These are phyloP conservation scores for Idaea dimidiata DNA, from an alignment of 2,888 invertebrate genomes.

Conservation along the genomic window DNA sequence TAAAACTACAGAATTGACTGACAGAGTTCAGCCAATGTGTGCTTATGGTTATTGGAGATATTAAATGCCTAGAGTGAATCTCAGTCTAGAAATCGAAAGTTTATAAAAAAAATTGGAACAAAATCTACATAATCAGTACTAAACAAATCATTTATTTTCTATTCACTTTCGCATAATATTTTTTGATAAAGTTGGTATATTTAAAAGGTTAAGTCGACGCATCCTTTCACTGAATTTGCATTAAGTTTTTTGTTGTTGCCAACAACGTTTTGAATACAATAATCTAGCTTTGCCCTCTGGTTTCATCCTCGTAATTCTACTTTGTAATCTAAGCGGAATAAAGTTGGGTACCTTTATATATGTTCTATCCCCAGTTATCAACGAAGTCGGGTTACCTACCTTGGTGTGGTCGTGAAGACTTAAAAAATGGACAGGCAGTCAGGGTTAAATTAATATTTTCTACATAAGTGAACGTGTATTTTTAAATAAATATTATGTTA, in stretches of 20 bases:
- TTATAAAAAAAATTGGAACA: not conserved
- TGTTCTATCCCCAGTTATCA: too few species aligned
- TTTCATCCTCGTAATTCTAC: not conserved
- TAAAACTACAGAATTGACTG: too few species aligned
- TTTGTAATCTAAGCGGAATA: too few species aligned
- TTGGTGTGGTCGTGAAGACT: too few species aligned
- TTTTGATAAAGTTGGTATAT: conserved; percentile 2
- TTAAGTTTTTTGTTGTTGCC: conserved; percentile 34
- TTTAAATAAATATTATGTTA: too few species aligned
- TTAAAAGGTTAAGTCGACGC: conserved; percentile 30
- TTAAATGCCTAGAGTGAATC: not conserved
- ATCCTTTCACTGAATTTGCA: conserved; percentile 56
- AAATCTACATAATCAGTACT: conserved; percentile 13
- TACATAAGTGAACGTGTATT: too few species aligned
- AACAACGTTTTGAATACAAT: not conserved
- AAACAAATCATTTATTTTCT: conserved; percentile 8
- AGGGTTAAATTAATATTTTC: too few species aligned
- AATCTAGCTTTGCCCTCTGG: conserved; percentile 11
- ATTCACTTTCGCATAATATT: conserved; percentile 34
- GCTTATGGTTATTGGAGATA: not conserved
- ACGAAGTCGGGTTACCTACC: too few species aligned
- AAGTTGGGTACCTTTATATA: too few species aligned
- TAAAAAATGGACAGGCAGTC: too few species aligned
- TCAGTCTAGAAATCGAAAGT: not conserved
- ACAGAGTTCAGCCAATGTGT: too few species aligned